Evolutionary conservation across 2,888 invertebrate species (phyloP).

Genomic region (Xanthorhoe designata): DNA sequence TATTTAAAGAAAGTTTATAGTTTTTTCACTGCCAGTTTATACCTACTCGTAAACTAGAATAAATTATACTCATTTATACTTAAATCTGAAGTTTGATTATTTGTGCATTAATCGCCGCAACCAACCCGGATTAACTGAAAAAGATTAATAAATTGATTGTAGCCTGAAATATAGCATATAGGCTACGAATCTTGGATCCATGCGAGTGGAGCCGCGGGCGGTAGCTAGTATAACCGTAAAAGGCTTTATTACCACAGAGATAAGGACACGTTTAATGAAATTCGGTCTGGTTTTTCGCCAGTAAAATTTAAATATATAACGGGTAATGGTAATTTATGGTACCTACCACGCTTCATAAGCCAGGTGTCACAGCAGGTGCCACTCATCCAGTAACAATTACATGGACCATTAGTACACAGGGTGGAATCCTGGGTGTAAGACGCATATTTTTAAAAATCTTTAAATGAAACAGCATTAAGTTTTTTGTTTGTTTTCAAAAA

Average conservation of each 20-base stretch:
- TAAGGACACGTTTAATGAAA: constrained; percentile 10
- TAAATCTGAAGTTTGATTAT: no score
- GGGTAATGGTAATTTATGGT: constrained; percentile 17
- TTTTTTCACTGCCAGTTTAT: neutral
- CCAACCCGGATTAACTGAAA: no score
- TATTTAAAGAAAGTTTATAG: neutral
- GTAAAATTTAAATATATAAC: constrained; percentile 14
- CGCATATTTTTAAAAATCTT: no score
- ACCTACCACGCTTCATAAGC: neutral
- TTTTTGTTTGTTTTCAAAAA: no score
- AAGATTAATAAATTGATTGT: no score
- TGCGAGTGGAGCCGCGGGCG: neutral
- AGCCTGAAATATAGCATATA: neutral
- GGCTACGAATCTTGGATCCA: neutral
- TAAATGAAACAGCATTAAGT: no score
- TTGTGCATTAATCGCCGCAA: no score
- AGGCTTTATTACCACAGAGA: constrained; percentile 1
- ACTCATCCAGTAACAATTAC: neutral
- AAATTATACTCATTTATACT: neutral
- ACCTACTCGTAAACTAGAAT: no score
- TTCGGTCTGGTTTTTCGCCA: constrained; percentile 16
- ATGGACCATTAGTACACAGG: neutral
- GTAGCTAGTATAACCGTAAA: neutral
- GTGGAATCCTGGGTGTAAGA: no score
- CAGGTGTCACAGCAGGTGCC: constrained; percentile 10